These are phyloP conservation scores for Drosophila borealis DNA, from an alignment of 2,888 invertebrate species.

Conservation along the genomic window DNA sequence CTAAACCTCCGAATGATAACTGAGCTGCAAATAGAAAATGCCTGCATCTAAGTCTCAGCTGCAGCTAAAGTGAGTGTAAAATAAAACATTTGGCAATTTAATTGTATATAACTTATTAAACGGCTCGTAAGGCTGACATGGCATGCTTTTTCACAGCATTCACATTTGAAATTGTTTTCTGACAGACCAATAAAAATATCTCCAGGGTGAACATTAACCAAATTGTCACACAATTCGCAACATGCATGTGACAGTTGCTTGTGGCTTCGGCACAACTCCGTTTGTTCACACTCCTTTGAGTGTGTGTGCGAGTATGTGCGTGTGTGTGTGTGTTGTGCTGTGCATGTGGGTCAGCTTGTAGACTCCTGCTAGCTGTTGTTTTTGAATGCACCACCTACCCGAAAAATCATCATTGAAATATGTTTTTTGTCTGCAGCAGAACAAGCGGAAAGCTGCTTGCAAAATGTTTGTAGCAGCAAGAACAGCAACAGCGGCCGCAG, in stretches of 20 bases:
- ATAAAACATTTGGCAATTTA: not conserved
- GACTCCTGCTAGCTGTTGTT: constrained; percentile 54
- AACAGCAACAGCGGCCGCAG: constrained; percentile 10
- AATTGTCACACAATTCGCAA: constrained; percentile 73
- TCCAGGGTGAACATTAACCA: constrained; percentile 56
- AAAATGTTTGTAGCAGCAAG: constrained; percentile 22
- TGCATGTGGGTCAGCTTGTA: constrained; percentile 60
- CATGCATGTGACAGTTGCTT: constrained; percentile 69
- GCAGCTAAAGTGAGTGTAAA: too few species aligned
- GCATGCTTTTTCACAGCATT: constrained; percentile 2
- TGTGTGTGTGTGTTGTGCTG: constrained; percentile 11
- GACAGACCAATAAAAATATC: constrained; percentile 67
- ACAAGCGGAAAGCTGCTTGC: constrained; percentile 34
- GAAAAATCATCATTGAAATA: constrained; percentile 69
- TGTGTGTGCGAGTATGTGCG: not conserved
- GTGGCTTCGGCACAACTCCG: constrained; percentile 36
- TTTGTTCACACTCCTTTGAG: constrained; percentile 8
- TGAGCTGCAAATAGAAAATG: too few species aligned
- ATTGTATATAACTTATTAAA: constrained; percentile 1
- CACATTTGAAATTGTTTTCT: constrained; percentile 28
- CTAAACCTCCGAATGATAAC: too few species aligned
- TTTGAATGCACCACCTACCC: constrained; percentile 44
- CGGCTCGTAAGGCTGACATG: not conserved
- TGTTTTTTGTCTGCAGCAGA: constrained; percentile 48
- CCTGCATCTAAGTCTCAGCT: too few species aligned